phyloP scores from a whole-genome alignment of 2,888 invertebrate species.

The Branchellion lobata region DNA sequence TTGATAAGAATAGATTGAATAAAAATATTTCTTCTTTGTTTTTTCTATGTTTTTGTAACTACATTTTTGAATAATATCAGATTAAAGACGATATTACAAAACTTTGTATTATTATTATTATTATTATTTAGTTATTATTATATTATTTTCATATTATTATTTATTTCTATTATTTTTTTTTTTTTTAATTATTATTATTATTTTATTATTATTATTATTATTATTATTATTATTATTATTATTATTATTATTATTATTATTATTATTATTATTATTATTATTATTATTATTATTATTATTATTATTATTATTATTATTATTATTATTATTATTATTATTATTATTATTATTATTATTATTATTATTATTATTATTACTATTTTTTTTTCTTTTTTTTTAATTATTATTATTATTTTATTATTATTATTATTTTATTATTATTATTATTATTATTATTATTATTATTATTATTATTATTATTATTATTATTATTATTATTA shows the following conservation, averaged over 20 bases:
- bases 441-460: slow-evolving; percentile 15
- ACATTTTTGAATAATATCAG: too few relatives aligned
- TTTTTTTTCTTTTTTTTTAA: background rate
- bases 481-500: background rate
- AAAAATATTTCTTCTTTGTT: too few relatives aligned
- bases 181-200: too few relatives aligned
- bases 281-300: background rate
- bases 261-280: background rate
- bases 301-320: background rate
- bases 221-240: background rate
- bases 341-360: background rate
- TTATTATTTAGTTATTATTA: too few relatives aligned
- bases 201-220: background rate
- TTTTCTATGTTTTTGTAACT: too few relatives aligned
- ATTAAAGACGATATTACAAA: too few relatives aligned
- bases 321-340: background rate
- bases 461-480: slow-evolving; percentile 1
- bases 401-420: background rate
- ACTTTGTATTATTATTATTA: too few relatives aligned
- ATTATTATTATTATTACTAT: slow-evolving; percentile 13
- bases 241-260: background rate
- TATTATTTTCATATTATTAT: too few relatives aligned
- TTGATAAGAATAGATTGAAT: too few relatives aligned
- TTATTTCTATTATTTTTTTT: too few relatives aligned
- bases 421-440: slow-evolving; percentile 13